Evolutionary conservation across 2,888 invertebrate species (phyloP).

Genomic region (Fabriciana adippe): DNA sequence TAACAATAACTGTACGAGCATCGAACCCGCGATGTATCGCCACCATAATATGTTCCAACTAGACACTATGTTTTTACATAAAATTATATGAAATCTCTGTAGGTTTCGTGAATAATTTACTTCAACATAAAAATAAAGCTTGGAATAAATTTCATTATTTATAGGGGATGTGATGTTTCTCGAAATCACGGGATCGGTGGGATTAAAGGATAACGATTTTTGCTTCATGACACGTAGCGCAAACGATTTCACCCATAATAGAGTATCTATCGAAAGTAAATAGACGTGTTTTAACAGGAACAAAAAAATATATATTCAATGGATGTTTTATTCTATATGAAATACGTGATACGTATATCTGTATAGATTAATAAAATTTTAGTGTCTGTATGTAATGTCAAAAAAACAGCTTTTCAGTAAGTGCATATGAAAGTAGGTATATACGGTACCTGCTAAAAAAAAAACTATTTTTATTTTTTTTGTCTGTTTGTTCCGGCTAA

Average conservation of each 20-base stretch:
- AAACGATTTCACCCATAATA: conserved; percentile 15
- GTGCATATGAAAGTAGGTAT: no score
- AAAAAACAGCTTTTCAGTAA: no score
- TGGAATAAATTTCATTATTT: not conserved
- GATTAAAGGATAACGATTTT: conserved; percentile 15
- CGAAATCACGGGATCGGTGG: conserved; percentile 12
- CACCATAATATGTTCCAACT: no score
- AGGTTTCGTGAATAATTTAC: conserved; percentile 9
- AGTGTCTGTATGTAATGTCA: no score
- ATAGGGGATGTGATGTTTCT: conserved; percentile 12
- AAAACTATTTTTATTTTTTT: no score
- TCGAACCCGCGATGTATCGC: no score
- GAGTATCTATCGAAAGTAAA: conserved; percentile 21
- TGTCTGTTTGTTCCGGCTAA: no score
- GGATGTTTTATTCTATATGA: not conserved
- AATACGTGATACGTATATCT: not conserved
- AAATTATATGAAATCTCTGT: not conserved
- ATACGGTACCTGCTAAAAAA: no score
- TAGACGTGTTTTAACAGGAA: conserved; percentile 14
- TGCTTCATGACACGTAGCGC: conserved; percentile 11
- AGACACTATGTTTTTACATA: no score
- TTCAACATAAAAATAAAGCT: conserved; percentile 3
- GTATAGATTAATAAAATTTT: no score
- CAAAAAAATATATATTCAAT: not conserved
- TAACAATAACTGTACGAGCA: no score